phyloP scores from a whole-genome alignment of 2,113 vertebrate species.

The Micromys minutus region DNA sequence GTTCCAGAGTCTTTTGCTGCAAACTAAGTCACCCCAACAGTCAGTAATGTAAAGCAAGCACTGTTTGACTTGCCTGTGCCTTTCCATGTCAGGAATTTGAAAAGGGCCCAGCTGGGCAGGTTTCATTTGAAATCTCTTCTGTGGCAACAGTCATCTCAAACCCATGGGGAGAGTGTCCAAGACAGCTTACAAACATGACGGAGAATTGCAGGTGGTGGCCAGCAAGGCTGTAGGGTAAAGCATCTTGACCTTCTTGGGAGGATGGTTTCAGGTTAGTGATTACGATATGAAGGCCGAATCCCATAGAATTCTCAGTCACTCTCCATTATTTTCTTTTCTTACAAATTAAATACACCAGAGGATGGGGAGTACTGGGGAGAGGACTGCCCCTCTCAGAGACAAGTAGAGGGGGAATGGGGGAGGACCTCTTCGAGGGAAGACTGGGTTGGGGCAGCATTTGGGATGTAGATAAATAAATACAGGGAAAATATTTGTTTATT shows the following conservation, averaged over 20 bases:
- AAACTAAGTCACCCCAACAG: not conserved
- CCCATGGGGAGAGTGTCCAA: not conserved
- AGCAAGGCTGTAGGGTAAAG: not conserved
- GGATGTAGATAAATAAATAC: too few relatives aligned
- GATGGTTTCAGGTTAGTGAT: not conserved
- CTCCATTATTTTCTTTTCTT: not conserved
- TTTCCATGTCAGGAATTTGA: slow-evolving; percentile 32
- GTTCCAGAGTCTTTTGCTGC: not conserved
- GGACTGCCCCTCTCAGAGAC: too few relatives aligned
- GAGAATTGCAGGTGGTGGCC: not conserved
- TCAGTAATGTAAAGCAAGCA: not conserved
- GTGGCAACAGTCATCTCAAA: not conserved
- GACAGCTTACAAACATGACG: not conserved
- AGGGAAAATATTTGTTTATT: not conserved
- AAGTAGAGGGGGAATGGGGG: too few relatives aligned
- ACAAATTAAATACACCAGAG: too few relatives aligned
- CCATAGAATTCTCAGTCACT: too few relatives aligned
- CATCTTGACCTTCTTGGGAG: not conserved
- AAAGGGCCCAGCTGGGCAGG: not conserved
- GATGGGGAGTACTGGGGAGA: too few relatives aligned
- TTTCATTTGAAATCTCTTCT: not conserved
- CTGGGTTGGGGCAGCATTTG: too few relatives aligned
- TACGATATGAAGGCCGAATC: not conserved
- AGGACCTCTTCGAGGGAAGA: too few relatives aligned
- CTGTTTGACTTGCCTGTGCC: not conserved